Evolutionary conservation across 2,797 vertebrate species (phyloP), one percentile per base, ranked within the genome.

Genomic region (Phyllotis vaccarum): DNA sequence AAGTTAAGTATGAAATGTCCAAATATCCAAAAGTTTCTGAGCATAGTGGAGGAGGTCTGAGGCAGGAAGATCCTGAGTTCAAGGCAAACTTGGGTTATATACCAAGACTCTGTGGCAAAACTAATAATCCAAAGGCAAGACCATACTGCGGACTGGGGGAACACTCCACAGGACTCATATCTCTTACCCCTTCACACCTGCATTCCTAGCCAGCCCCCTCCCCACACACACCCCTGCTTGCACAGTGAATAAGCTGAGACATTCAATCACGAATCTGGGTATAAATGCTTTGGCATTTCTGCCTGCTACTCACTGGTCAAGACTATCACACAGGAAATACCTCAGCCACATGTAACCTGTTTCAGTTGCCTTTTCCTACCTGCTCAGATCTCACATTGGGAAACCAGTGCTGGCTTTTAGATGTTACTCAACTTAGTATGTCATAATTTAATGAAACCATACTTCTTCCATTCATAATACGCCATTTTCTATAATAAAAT

Each of bases 401-500:
- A 90, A 78, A 88, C 24, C 37, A 43, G 1, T 21, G 13, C 17
- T 86, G 80, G 49, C 81, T 74, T 74, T 95, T 81, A 94, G 46
- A 64, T 76, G 46, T 86, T 17, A 56, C 62, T 83, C 89, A 86
- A 78, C 83, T 62, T 82, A 17, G 8, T 79, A 68, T 29, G 9
- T 46, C 68, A 37, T 80, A 52, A 70, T 46, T 93, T 83, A 89
- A 80, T 68, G 46, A 90, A 86, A 72, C 34, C 75, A 21, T 54
- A 49, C 10, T 58, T 90, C 52, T 95, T 74, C 86, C 34, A 88
- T 72, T 94, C 74, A 85, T 3, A 62, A 68, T 40, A 40, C 79
- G 49, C 43, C n/a, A 80, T 70, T 96, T 89, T 86, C 86, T 90
- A 56, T 90, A 68, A 95, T 86, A 68, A 88, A 93, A 92, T 94